Base-by-base conservation (phyloP, 2,888 invertebrate species). In the Marasmarcha lunaedactyla region DNA sequence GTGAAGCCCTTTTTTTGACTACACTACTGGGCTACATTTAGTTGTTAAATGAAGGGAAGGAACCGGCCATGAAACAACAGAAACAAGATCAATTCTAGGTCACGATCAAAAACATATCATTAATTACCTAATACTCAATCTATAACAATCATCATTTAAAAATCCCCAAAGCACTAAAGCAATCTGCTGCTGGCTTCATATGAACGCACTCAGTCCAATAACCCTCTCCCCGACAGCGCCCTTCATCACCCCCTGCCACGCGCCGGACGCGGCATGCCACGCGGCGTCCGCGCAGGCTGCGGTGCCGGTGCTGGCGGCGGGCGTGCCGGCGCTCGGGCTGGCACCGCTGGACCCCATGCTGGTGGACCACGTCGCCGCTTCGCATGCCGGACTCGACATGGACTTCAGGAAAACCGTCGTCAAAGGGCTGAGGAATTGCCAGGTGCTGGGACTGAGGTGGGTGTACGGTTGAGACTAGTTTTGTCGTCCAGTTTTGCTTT, bases 401-500 rank as follows among this genome's bases (percentile, higher is more conserved):
- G 68, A 72, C 49, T 81, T 83, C 46, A 62, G 50, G 20, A 59
- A 81, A 20, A 76, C 73, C 0, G 34, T 46, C 0, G 76, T 79
- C 0, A 69, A 54, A 11, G 81, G 81, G 0, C 46, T 83, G 33
- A 57, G 54, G 50, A 55, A 70, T 39, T 76, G 77, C 44, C 44
- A 51, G 0, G 63, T 81, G 9, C 11, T 65, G 13, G 56, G 41
- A 26, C 41, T 77, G 14, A 59, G 46, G 81, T 81, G 36, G 2
- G 6, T 25, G 12, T 35, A 15, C 26, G n/a, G 30, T 9, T 9
- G n/a, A 11, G 30, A 20, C 20, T 7, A 20, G 7, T n/a, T n/a
- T n/a, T n/a, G n/a, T n/a, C n/a, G n/a, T n/a, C n/a, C n/a, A n/a
- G n/a, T n/a, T n/a, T n/a, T n/a, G n/a, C n/a, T n/a, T n/a, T n/a